These are phyloP conservation scores for Ailuropoda melanoleuca DNA, from an alignment of 2,113 vertebrate species.

Conservation along the genomic window DNA sequence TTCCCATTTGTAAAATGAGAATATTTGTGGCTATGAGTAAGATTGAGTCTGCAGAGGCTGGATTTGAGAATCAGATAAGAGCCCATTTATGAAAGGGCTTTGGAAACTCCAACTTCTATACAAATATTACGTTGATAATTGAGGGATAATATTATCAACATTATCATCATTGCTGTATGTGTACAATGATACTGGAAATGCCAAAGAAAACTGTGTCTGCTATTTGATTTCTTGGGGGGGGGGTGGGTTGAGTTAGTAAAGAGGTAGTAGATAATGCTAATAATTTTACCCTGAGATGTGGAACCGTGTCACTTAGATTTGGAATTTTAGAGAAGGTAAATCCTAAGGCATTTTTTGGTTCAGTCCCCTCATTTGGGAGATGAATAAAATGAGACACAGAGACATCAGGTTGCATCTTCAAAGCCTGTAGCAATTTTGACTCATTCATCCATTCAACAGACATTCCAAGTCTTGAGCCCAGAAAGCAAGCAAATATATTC, in stretches of 20 bases:
- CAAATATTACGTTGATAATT: not conserved
- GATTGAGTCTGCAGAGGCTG: not conserved
- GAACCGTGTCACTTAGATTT: not conserved
- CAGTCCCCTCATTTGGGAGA: not conserved
- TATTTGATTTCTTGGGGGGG: not conserved
- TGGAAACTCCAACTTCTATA: not conserved
- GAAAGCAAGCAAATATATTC: not conserved
- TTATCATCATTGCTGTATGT: not conserved
- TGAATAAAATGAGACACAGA: not conserved
- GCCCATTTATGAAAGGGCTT: not conserved
- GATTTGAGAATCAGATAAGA: not conserved
- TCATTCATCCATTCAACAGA: not conserved
- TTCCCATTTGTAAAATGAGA: not conserved
- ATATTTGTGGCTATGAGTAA: not conserved
- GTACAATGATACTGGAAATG: not conserved
- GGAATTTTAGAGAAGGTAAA: not conserved
- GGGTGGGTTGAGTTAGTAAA: not conserved
- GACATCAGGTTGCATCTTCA: not conserved
- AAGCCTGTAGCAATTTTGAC: not conserved
- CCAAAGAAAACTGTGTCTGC: not conserved
- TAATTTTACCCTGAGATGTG: not conserved
- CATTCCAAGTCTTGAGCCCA: not conserved
- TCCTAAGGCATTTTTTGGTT: not conserved
- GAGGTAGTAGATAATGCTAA: not conserved
- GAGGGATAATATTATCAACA: not conserved